A percentile compares a stretch with the other conserved stretches of the same genome.
phyloP scores from a whole-genome alignment of 2,888 invertebrate species.

The Caenorhabditis uteleia region DNA sequence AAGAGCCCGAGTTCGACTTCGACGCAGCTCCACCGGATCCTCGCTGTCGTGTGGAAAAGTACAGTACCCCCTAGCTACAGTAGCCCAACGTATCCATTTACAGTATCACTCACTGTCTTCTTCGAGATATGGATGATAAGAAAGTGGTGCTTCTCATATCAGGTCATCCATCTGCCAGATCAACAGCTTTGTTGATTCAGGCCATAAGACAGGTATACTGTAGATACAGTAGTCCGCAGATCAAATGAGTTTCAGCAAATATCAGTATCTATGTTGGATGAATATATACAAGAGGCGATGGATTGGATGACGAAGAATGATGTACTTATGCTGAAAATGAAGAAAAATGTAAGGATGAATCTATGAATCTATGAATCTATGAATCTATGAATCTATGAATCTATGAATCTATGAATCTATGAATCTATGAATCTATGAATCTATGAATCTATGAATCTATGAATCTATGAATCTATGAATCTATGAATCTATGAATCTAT shows the following conservation, averaged over 20 bases:
- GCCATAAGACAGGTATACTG: conserved; percentile 56
- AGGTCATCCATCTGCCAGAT: conserved; percentile 55
- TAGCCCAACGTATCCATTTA: background rate
- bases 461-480: too few relatives aligned
- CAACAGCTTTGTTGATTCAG: conserved; percentile 60
- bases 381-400: too few relatives aligned
- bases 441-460: too few relatives aligned
- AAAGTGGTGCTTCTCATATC: conserved; percentile 55
- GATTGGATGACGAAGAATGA: conserved; percentile 49
- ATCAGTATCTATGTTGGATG: conserved; percentile 35
- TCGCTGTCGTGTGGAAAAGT: conserved; percentile 8
- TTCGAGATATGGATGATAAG: conserved; percentile 43
- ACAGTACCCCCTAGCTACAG: background rate
- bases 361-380: too few relatives aligned
- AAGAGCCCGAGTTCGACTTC: conserved; percentile 15
- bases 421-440: too few relatives aligned
- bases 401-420: too few relatives aligned
- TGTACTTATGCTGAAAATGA: conserved; percentile 43
- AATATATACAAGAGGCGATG: conserved; percentile 37
- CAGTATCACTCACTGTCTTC: conserved; percentile 34
- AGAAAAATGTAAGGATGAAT: conserved; percentile 38
- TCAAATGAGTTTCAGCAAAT: conserved; percentile 39
- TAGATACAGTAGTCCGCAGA: background rate
- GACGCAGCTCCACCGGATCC: conserved; percentile 40
- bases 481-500: too few relatives aligned